These are phyloP conservation scores for Corythucha ciliata DNA, from an alignment of 2,888 invertebrate genomes.

Conservation along the genomic window DNA sequence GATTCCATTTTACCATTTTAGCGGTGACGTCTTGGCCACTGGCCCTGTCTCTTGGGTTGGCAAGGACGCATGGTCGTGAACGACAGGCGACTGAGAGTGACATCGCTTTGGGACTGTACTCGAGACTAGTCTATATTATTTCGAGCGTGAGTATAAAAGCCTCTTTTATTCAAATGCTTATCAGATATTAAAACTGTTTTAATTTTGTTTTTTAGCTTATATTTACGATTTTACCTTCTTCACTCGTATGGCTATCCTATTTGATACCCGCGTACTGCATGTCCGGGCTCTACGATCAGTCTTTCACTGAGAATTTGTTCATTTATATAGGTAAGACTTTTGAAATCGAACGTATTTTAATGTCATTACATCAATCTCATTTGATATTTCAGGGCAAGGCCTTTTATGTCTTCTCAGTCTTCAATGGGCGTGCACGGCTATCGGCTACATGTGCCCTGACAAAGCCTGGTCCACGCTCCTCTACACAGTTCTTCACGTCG, in stretches of 20 bases:
- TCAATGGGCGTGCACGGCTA: slow-evolving; percentile 57
- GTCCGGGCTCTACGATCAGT: slow-evolving; percentile 61
- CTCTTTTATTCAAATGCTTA: not conserved
- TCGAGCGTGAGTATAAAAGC: slow-evolving; percentile 55
- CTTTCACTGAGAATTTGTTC: slow-evolving; percentile 37
- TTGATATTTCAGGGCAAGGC: slow-evolving; percentile 53
- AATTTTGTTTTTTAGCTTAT: slow-evolving; percentile 50
- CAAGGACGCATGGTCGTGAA: slow-evolving; percentile 43
- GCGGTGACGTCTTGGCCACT: slow-evolving; percentile 71
- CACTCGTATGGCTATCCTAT: slow-evolving; percentile 73
- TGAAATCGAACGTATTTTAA: not conserved
- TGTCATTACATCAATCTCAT: not conserved
- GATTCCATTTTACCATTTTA: slow-evolving; percentile 78
- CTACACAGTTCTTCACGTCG: slow-evolving; percentile 51
- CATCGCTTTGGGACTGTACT: slow-evolving; percentile 68
- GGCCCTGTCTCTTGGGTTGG: slow-evolving; percentile 52
- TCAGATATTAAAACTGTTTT: not conserved
- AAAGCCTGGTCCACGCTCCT: slow-evolving; percentile 55
- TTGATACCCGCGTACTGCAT: slow-evolving; percentile 81
- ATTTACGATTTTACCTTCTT: slow-evolving; percentile 66
- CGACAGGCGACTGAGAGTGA: slow-evolving; percentile 63
- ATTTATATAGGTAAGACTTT: slow-evolving; percentile 38
- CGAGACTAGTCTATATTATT: slow-evolving; percentile 65
- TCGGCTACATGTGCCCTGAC: slow-evolving; percentile 57
- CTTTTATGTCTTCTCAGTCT: slow-evolving; percentile 58